Evolutionary conservation across 2,797 vertebrate species (phyloP), one percentile per base, ranked within the genome.

Genomic region (Propithecus deckenii): DNA sequence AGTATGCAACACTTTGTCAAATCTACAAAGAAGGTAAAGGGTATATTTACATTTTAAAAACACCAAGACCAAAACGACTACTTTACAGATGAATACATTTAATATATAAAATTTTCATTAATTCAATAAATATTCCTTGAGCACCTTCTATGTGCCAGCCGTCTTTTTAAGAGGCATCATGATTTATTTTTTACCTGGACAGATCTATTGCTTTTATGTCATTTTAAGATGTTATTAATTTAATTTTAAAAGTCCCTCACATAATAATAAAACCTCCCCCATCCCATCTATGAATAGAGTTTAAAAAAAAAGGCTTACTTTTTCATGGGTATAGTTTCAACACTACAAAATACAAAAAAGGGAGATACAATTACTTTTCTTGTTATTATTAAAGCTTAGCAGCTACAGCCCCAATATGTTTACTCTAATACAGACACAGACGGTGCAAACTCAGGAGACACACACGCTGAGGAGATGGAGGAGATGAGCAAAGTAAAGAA

Each of bases 291-390:
- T 61, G 72, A 96, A 97, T 93, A 95, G 76, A 88, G 95, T 94
- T 97, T 95, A 98, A 98, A 95, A 86, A 97, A 98, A 98, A 95
- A 85, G 97, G 98, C 99, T 99, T 99, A 99, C 97, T 72, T 99
- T 99, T 99, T 99, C 99, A 99, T 99, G 98, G 99, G 98, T 98
- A 99, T 98, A 99, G 98, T 99, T 99, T 99, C 97, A 97, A 99
- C 98, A 99, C 99, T 99, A 99, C 97, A 99, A 99, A 98, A 98
- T 98, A 99, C 98, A 99, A 98, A 99, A 98, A 99, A 98, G 98
- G 98, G 97, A 98, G 71, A 90, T 92, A 59, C 32, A 92, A 97
- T 98, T 98, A 98, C 97, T 96, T 57, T 89, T 80, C 72, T 17
- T 0, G 52, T 95, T 55, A 75, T 2, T 55, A 30, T 30, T 17